Evolutionary conservation across 2,888 invertebrate species (phyloP).

Genomic region (Diaphora mendica): DNA sequence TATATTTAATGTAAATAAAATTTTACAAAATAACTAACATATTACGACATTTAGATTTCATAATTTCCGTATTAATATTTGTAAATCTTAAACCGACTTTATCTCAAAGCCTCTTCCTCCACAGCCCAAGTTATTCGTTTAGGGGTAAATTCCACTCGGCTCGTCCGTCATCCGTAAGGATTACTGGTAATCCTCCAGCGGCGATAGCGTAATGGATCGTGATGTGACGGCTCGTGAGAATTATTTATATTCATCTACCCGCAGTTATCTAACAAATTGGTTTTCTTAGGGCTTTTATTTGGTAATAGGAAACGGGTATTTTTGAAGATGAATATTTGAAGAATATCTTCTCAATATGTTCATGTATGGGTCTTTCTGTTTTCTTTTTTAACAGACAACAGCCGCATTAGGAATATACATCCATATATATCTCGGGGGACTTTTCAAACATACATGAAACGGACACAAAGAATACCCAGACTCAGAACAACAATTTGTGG

Average conservation of each 20-base stretch:
- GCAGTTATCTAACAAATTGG: slow-evolving; percentile 36
- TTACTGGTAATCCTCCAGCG: slow-evolving; percentile 64
- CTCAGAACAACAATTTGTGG: too few relatives aligned
- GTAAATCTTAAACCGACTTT: slow-evolving; percentile 12
- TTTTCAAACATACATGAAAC: too few relatives aligned
- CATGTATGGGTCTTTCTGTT: too few relatives aligned
- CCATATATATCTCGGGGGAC: too few relatives aligned
- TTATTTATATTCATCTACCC: slow-evolving; percentile 68
- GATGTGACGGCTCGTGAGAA: slow-evolving; percentile 62
- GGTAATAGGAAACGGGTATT: slow-evolving; percentile 13
- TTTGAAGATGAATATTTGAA: background rate
- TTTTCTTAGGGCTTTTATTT: slow-evolving; percentile 29
- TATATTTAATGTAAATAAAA: background rate
- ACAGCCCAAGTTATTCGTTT: slow-evolving; percentile 63
- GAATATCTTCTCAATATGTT: background rate
- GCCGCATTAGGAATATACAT: too few relatives aligned
- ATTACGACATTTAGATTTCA: background rate
- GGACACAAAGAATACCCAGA: too few relatives aligned
- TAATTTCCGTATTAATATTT: slow-evolving; percentile 13
- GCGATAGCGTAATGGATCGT: slow-evolving; percentile 61
- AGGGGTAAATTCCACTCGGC: slow-evolving; percentile 68
- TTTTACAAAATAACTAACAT: background rate
- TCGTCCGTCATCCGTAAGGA: slow-evolving; percentile 68
- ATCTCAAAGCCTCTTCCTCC: slow-evolving; percentile 7
- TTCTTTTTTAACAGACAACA: too few relatives aligned